Conservation (phyloP, 2,113 vertebrate species). For the Setophaga coronata region DNA sequence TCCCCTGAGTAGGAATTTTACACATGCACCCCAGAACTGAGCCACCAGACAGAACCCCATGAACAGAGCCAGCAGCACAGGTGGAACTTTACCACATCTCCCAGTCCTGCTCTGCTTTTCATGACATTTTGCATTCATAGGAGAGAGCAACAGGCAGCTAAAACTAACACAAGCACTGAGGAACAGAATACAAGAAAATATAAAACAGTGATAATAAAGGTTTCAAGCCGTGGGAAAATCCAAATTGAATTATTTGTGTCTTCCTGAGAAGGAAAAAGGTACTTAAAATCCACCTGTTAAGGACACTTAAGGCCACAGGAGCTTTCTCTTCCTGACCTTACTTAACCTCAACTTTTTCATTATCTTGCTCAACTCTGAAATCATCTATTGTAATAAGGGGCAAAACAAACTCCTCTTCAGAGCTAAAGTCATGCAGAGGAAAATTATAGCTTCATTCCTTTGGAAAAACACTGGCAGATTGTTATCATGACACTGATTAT, state of each 20-base stretch:
- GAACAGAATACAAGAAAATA: neutral
- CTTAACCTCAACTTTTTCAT: constrained; percentile 14
- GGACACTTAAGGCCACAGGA: neutral
- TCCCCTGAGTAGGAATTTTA: neutral
- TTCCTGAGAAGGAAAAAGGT: neutral
- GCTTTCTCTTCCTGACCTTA: neutral
- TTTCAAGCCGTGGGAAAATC: neutral
- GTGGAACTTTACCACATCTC: neutral
- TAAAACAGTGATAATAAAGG: neutral
- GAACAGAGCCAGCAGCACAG: neutral
- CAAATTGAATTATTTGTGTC: neutral
- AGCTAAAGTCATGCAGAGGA: neutral
- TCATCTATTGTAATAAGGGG: neutral
- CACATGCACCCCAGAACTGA: neutral
- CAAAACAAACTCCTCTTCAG: constrained; percentile 29
- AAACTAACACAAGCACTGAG: neutral
- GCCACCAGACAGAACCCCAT: neutral
- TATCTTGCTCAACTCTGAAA: constrained; percentile 17
- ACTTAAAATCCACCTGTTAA: constrained; percentile 4
- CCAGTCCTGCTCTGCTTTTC: neutral
- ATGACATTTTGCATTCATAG: neutral
- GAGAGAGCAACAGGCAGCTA: neutral
- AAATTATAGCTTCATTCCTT: constrained; percentile 13
- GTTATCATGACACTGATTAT: constrained; percentile 7
- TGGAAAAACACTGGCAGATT: constrained; percentile 30